Evolutionary conservation across 2,888 invertebrate genomes (phyloP), one percentile per base, ranked within the genome.

Genomic region (Lithophane leautieri): DNA sequence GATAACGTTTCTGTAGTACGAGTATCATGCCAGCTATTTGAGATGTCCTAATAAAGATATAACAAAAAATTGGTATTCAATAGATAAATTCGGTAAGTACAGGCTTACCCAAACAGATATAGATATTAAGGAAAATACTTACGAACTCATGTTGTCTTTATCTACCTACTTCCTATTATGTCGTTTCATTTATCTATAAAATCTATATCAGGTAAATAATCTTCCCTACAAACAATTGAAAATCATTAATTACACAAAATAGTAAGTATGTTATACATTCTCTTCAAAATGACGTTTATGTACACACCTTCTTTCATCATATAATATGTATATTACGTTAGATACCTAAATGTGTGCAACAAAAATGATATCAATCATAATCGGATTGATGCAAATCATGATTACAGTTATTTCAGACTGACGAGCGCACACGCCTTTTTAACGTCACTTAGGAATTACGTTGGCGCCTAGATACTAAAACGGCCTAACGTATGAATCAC

Each of bases 351-450:
- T 6, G 9, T 60, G 42, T 58, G 54, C 47, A 68, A 52, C 76
- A 74, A 66, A 69, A 69, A 62, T 14, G 4, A 47, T 60, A 70
- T 54, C 56, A 67, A 3, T 2, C 28, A 61, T 54, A 71, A 68
- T 65, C 69, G n/a, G 60, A 73, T 54, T 58, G 28, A 62, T 65
- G 66, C 68, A 70, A 66, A 69, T 80, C 81, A 70, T 47, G 76
- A 79, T 76, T 70, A 76, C 47, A 47, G 52, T 42, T 67, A 62
- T 73, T 81, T 70, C 0, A 73, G 44, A 56, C n/a, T 73, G 73
- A 78, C 73, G 78, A 70, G 70, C 67, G 62, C 70, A 70, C 73
- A 73, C 81, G 66, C 81, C 73, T 78, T 34, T 78, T 70, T n/a
- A 52, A 63, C 81, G 81, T 78, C 78, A 81, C 61, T 62, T 58